Evolutionary conservation across 1,140 invertebrate genomes (phyloP), one percentile per base, ranked within the genome.

Genomic region (Ridgeia piscesae): DNA sequence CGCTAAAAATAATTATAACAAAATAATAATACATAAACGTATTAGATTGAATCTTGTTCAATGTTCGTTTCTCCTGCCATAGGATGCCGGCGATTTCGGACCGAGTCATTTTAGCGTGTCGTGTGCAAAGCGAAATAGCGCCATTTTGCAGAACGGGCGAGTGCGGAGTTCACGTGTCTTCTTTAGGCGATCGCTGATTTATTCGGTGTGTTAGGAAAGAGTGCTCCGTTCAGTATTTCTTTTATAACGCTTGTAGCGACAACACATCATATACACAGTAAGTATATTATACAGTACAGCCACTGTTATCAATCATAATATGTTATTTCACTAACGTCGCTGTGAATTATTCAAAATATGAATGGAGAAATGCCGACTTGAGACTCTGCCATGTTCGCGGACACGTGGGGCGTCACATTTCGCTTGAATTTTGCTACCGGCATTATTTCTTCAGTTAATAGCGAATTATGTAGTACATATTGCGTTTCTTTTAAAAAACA

Each of bases 391-490:
- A 21, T 77, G 58, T 27, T 77, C 58, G 58, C 27, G 58, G 17
- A 77, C 58, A 77, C 58, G 58, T 77, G 58, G 58, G 58, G 58
- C 58, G 58, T 77, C 58, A 77, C 58, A 77, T 77, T 77, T 77
- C 58, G 17, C 14, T 77, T 77, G 58, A 77, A 77, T 77, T 77
- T 77, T 77, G 4, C 58, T 77, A 77, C 58, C 58, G 14, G 58
- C 58, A 0, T 4, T 21, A 21, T 77, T 77, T 77, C 58, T 77
- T 77, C 58, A 77, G 58, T 77, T 17, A 77, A 77, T 77, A 21
- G 27, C 27, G 58, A 77, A 77, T 27, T 77, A 21, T 77, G 58
- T 77, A 77, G 27, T 77, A 77, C 58, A 21, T 77, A 77, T 27
- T 77, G 17, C 58, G 27, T 0, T 77, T 27, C 2, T 77, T 77